Base-by-base conservation (phyloP, 1,140 invertebrate species). In the Nautilus pompilius region DNA sequence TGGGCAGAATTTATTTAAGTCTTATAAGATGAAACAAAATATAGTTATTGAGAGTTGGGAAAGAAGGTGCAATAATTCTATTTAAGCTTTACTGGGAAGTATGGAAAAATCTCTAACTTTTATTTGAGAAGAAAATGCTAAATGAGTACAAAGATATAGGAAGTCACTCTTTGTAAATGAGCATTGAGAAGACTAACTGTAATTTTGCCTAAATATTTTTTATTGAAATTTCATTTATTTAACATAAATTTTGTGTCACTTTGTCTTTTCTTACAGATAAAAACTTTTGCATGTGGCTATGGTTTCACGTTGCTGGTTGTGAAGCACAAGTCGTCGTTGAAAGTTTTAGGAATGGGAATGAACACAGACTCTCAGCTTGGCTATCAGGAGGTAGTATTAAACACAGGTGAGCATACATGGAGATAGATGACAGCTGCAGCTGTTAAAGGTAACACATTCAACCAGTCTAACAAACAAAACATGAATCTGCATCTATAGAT, bases 321-420 rank as follows among this genome's bases (percentile, higher is more conserved):
- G 0, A 86, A 89, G 48, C 85, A 85, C 10, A 84, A 87, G 22
- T 62, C 64, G 26, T 58, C 64, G 32, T 63, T 67, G 13, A 85
- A 88, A 54, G 82, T 97, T 1, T 95, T 91, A 85, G 95, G 93
- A 0, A 90, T 88, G 68, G 96, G 96, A 1, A 86, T 97, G 30
- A 98, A 98, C 82, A 91, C 90, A 28, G 93, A 96, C 82, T 94
- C 91, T 4, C 96, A 98, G 84, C 85, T 98, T 62, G 93, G 95
- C 66, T 85, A 81, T 66, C 82, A 84, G 55, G 76, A 78, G 56
- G 60, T 68, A 57, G 49, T 70, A 26, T 67, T 63, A 62, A 72
- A 74, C 22, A 71, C 73, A 58, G 77, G 78, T 77, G 60, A 55
- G 48, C n/a, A n/a, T n/a, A n/a, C n/a, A n/a, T n/a, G n/a, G n/a